These are phyloP conservation scores for Piliocolobus tephrosceles DNA, from an alignment of 2,113 vertebrate species.

Conservation along the genomic window DNA sequence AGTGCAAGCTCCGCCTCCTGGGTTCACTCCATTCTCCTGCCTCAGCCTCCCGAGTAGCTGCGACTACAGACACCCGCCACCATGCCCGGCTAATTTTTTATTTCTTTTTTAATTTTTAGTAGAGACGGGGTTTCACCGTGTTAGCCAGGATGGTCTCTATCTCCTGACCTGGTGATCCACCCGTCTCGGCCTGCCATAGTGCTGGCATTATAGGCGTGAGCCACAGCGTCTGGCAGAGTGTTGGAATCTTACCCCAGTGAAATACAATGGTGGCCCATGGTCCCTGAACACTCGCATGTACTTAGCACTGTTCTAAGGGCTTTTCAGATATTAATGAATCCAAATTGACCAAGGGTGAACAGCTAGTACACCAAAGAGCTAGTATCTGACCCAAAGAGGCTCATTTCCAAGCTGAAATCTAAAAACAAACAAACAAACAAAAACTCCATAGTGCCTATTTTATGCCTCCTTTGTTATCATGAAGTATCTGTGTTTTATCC, in stretches of 20 bases:
- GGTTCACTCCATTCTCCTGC: too few species aligned
- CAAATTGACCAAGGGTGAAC: neutral
- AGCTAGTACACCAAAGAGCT: neutral
- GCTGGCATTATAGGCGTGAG: too few species aligned
- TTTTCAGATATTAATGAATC: neutral
- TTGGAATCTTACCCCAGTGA: neutral
- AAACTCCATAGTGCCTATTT: too few species aligned
- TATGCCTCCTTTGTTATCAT: neutral
- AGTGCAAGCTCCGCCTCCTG: too few species aligned
- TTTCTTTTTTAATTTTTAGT: too few species aligned
- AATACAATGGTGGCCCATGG: neutral
- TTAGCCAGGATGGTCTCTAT: too few species aligned
- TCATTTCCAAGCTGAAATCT: neutral
- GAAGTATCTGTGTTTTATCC: neutral
- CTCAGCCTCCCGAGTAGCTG: too few species aligned
- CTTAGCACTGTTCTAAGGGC: neutral
- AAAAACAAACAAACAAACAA: neutral
- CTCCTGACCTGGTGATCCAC: too few species aligned
- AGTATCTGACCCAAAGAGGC: neutral
- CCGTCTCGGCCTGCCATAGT: too few species aligned
- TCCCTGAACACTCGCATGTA: neutral
- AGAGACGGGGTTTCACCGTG: too few species aligned
- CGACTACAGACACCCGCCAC: fast-evolving
- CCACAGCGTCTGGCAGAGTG: fast-evolving
- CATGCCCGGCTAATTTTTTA: too few species aligned